Conservation (phyloP, 2,113 vertebrate species). For the Rhagologus leucostigma region DNA sequence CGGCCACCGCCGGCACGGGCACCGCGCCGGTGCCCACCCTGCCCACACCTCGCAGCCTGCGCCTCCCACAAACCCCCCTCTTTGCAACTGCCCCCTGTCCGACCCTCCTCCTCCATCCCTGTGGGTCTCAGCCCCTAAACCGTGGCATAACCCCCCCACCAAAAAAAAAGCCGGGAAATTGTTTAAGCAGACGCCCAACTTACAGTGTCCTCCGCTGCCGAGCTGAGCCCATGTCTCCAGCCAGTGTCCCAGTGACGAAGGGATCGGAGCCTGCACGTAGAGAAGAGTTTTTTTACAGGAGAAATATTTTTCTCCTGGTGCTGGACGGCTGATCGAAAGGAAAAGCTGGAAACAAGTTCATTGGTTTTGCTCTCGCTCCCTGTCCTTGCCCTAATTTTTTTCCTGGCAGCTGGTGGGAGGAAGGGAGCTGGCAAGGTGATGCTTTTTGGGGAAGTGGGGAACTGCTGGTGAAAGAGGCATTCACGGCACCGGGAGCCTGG, state of each 20-base stretch:
- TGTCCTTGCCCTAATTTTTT: slow-evolving; percentile 49
- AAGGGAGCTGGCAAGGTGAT: slow-evolving; percentile 48
- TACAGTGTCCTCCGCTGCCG: not conserved
- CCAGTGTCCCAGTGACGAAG: not conserved
- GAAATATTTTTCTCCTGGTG: slow-evolving; percentile 28
- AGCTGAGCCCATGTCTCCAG: not conserved
- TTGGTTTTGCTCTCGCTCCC: slow-evolving; percentile 18
- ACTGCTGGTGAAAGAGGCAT: slow-evolving; percentile 6
- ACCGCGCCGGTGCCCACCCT: not conserved
- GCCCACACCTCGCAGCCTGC: not conserved
- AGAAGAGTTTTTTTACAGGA: not conserved
- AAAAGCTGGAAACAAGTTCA: slow-evolving; percentile 46
- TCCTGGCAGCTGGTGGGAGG: slow-evolving; percentile 46
- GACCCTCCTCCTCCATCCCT: not conserved
- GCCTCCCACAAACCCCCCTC: not conserved
- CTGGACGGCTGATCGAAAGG: not conserved
- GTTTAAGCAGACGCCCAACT: not conserved
- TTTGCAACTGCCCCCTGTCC: not conserved
- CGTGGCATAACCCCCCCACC: fast-evolving
- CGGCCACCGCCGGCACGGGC: not conserved
- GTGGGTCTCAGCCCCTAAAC: not conserved
- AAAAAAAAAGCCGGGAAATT: not conserved
- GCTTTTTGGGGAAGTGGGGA: slow-evolving; percentile 34
- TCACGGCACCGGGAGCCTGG: not conserved
- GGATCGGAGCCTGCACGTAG: not conserved